Base-by-base conservation (phyloP, 92 coral and sea anemone species). In the Zoanthus sansibaricus region DNA sequence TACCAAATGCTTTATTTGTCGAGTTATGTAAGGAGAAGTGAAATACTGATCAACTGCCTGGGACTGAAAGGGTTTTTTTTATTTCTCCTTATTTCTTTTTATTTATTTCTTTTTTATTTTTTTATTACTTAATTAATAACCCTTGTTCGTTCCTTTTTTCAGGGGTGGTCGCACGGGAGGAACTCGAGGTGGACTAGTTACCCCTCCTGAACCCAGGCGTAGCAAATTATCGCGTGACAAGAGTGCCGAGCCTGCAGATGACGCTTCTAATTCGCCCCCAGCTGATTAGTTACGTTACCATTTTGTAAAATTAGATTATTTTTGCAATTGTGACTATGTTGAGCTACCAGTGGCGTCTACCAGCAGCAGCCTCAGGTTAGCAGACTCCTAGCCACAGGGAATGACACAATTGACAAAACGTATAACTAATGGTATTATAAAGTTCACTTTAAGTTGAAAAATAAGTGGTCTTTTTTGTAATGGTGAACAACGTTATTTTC, bases 181-280 rank as follows among this genome's bases (percentile, higher is more conserved):
- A 13, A 92, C 95, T 52, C 97, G 99, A 18, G 94, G 94, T 9
- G 99, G 99, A 2, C 96, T 88, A 83, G 96, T 96, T 55, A 97
- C 99, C 30, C 99, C 99, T 30, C 99, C 99, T 18, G 98, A 95
- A 82, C 91, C 97, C 59, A 87, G 94, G 21, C 90, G 94, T 67
- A 66, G 59, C 20, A 80, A 80, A 37, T 55, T 62, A 37, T 6
- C 84, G 9, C 73, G 85, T 51, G 85, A 80, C 6, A 80, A 80
- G 85, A 0, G 33, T 21, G 31, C 85, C 5, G 74, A 64, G 21
- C 32, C 58, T 11, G 75, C 59, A 21, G 75, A 80, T 20, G 85
- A 69, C 32, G 66, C 44, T 8, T 45, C 85, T 44, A 64, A 73
- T 9, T 75, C 85, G 42, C 75, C 83, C 18, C 83, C 52, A 80